Evolutionary conservation across 2,888 invertebrate genomes (phyloP).

Genomic region (Tetheella fluctuosa): DNA sequence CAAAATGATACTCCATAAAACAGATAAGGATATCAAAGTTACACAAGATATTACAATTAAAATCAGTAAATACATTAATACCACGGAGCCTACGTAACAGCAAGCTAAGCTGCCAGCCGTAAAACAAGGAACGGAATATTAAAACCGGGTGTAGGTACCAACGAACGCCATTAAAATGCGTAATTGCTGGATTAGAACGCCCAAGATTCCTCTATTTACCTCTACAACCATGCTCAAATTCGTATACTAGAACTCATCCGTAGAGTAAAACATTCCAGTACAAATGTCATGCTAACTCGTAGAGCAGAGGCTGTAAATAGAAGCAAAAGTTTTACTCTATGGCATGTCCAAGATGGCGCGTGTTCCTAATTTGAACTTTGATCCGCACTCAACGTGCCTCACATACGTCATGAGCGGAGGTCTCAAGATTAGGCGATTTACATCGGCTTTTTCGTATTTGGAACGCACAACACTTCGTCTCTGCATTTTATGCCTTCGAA

Average conservation of each 20-base stretch:
- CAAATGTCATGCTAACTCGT: constrained; percentile 11
- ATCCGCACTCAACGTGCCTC: constrained; percentile 70
- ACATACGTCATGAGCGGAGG: constrained; percentile 79
- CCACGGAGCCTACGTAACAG: constrained; percentile 45
- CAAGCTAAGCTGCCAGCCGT: constrained; percentile 53
- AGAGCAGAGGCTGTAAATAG: neutral
- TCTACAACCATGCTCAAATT: constrained; percentile 52
- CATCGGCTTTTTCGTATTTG: constrained; percentile 79
- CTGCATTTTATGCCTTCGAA: constrained; percentile 69
- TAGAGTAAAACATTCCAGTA: constrained; percentile 37
- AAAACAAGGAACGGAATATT: constrained; percentile 82
- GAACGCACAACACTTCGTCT: constrained; percentile 58
- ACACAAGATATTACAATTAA: constrained; percentile 44
- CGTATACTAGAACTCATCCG: constrained; percentile 33
- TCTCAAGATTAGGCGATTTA: constrained; percentile 82
- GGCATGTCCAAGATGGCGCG: constrained; percentile 59
- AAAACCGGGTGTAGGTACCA: constrained; percentile 62
- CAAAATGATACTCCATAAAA: neutral
- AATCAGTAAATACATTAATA: constrained; percentile 63
- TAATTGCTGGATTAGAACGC: constrained; percentile 82
- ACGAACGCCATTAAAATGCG: constrained; percentile 82
- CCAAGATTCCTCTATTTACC: constrained; percentile 80
- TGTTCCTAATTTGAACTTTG: constrained; percentile 66
- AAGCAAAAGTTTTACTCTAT: constrained; percentile 41
- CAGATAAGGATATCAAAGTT: constrained; percentile 19